Conservation (phyloP, 1,140 invertebrate genomes). For the Eubasilissa regina region DNA sequence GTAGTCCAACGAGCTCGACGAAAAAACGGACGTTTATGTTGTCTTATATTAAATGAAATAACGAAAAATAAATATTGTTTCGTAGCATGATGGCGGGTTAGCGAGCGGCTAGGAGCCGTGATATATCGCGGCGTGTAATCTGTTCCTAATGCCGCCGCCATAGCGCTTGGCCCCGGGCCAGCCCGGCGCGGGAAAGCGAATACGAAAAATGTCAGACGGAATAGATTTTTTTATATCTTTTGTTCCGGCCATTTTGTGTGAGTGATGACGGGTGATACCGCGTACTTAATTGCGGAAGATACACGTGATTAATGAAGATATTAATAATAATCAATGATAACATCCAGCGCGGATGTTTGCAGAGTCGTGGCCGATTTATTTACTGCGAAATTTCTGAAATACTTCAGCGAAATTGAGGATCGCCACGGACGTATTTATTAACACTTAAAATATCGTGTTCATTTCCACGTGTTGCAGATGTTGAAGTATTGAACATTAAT, state of each 20-base stretch:
- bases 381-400: slow-evolving; percentile 25
- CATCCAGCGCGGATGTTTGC: not conserved
- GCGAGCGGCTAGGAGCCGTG: slow-evolving; percentile 2
- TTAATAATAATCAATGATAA: slow-evolving; percentile 14
- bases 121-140: slow-evolving; percentile 42
- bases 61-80: slow-evolving; percentile 27
- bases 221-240: not conserved
- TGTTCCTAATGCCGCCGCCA: slow-evolving; percentile 31
- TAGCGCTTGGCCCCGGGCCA: slow-evolving; percentile 22
- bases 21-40: not conserved
- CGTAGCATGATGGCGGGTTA: not conserved
- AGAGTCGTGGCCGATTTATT: not conserved
- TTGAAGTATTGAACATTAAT: slow-evolving; percentile 34
- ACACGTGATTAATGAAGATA: slow-evolving; percentile 24
- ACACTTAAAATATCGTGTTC: slow-evolving; percentile 24
- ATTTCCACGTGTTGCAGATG: slow-evolving; percentile 9
- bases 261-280: slow-evolving; percentile 13
- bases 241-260: slow-evolving; percentile 6
- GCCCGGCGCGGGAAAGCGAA: not conserved
- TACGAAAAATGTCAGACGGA: slow-evolving; percentile 2
- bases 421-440: slow-evolving; percentile 26
- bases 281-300: slow-evolving; percentile 22
- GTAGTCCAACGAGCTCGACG: not conserved
- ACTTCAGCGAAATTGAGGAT: not conserved
- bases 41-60: slow-evolving; percentile 19